Base-by-base conservation (phyloP, 2,888 invertebrate species). In the Xestoiulus laeticollis region DNA sequence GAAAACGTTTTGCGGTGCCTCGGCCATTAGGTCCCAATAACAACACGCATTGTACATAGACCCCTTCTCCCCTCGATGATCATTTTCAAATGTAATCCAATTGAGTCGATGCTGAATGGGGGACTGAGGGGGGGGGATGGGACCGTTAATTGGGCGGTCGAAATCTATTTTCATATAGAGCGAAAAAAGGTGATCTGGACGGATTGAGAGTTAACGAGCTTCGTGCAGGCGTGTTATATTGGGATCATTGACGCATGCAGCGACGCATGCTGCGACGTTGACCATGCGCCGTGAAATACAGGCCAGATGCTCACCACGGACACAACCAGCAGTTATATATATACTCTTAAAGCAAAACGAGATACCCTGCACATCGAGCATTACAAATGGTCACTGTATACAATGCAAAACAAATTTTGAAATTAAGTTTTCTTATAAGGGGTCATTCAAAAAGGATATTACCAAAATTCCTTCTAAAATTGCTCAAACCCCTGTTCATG, bases 1-100 rank as follows among this genome's bases (percentile, higher is more conserved):
- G 32, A 83, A 83, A 83, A 83, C 83, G 83, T 32, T 83, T 83
- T 83, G 83, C 32, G 83, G 83, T 10, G 83, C 83, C 6, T 38
- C 19, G 16, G 33, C 19, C 83, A 83, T 59, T n/a, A 59, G 59
- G 59, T 59, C 59, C 59, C 59, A 59, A 59, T 59, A 59, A 59
- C 59, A 59, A 59, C 59, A 59, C 59, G 53, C 16, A 19, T 53
- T 53, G 16, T 4, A 16, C 16, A 19, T 6, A 3, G n/a, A 6
- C 59, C n/a, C 44, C 44, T 44, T 44, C 53, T n/a, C 59, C 59
- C 59, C 59, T 59, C 59, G 8, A 8, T 59, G 6, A 59, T n/a
- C n/a, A 59, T 59, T n/a, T 59, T 59, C 59, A 59, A 59, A 59
- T 59, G 6, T 59, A 59, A 59, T 59, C 59, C 19, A 59, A 59